Conservation (phyloP, 2,113 vertebrate species). For the Alces alces region DNA sequence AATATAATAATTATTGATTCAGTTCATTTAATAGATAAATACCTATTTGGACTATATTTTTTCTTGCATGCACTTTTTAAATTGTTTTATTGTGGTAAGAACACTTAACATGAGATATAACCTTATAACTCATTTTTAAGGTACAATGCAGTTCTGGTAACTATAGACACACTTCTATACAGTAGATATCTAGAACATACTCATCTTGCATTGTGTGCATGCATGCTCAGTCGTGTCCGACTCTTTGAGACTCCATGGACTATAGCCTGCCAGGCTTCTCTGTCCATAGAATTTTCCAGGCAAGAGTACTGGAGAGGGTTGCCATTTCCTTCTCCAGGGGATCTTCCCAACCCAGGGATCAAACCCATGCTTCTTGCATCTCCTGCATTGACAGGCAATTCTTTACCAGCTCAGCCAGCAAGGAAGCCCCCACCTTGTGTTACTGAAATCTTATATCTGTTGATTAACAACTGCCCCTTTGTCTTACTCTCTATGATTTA, state of each 20-base stretch:
- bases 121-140: background rate
- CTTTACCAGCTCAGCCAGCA: background rate
- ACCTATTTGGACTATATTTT: background rate
- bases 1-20: background rate
- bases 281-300: background rate
- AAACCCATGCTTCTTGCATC: background rate
- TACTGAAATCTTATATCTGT: background rate
- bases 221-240: rapidly evolving
- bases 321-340: background rate
- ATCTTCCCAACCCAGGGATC: background rate
- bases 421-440: background rate
- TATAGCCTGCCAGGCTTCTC: background rate
- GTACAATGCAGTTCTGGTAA: background rate
- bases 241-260: background rate
- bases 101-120: background rate
- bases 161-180: background rate
- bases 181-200: background rate
- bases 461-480: background rate
- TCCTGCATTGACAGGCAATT: background rate
- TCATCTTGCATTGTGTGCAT: background rate
- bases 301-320: background rate
- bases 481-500: background rate
- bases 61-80: background rate
- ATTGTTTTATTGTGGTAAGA: background rate
- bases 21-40: background rate